Evolutionary conservation across 2,888 invertebrate genomes (phyloP).

Genomic region (Trichopria drosophilae): DNA sequence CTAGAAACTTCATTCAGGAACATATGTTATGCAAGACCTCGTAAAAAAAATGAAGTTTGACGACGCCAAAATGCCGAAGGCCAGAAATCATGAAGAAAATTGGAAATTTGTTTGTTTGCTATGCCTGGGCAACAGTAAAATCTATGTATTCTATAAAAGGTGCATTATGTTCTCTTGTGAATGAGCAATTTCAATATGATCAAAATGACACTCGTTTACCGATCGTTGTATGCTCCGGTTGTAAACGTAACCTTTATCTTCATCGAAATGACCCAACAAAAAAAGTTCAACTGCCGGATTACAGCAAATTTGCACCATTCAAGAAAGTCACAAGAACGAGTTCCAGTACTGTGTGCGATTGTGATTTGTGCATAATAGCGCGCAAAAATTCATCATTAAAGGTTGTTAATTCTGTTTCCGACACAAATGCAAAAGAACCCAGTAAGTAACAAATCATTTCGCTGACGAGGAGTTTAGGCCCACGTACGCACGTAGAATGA

Average conservation of each 20-base stretch:
- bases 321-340: conserved; percentile 6
- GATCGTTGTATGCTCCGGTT: conserved; percentile 5
- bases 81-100: conserved; percentile 6
- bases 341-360: background rate
- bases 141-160: conserved; percentile 7
- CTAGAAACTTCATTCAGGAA: too few species aligned
- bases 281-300: conserved; percentile 2
- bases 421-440: background rate
- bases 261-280: conserved; percentile 6
- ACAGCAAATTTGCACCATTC: conserved; percentile 6
- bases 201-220: conserved; percentile 2
- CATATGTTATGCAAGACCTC: too few species aligned
- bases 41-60: too few species aligned
- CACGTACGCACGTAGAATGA: too few species aligned
- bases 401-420: background rate
- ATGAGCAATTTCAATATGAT: conserved; percentile 1
- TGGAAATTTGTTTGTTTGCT: background rate
- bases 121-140: conserved; percentile 5
- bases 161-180: conserved; percentile 4
- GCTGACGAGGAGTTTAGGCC: too few species aligned
- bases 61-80: conserved; percentile 1
- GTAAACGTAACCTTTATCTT: conserved; percentile 1
- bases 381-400: conserved; percentile 1
- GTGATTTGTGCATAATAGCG: background rate
- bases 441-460: conserved; percentile 1